phyloP scores from a whole-genome alignment of 2,888 invertebrate genomes.

The Acanthoscelides obtectus region DNA sequence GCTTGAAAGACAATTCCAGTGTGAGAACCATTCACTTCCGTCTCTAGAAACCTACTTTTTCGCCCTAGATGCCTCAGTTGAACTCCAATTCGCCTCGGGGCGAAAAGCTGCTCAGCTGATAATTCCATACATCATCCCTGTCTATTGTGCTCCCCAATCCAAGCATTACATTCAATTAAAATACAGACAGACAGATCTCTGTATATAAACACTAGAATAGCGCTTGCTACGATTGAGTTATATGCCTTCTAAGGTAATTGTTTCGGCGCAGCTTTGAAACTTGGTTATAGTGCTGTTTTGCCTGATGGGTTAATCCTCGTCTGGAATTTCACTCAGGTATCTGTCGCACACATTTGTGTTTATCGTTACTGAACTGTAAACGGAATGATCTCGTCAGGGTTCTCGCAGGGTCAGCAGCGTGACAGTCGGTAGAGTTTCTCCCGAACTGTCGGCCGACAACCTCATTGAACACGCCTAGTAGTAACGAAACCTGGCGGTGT shows the following conservation, averaged over 20 bases:
- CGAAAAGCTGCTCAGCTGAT: background rate
- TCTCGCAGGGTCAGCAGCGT: no score
- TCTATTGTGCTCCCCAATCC: background rate
- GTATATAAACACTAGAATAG: background rate
- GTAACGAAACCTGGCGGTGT: no score
- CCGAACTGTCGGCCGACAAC: no score
- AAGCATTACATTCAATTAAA: background rate
- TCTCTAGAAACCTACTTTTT: no score
- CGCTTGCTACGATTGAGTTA: background rate
- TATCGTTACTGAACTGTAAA: background rate
- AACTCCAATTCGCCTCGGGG: background rate
- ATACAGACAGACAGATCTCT: background rate
- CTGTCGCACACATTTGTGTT: background rate
- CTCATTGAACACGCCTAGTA: no score
- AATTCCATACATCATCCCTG: background rate
- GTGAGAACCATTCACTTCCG: no score
- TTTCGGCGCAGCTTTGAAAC: background rate
- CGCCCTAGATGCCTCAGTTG: no score
- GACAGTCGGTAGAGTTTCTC: no score
- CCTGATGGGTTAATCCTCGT: background rate
- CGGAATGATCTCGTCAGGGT: background rate
- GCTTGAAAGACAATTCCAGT: no score
- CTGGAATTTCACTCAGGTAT: background rate
- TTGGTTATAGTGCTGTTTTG: background rate
- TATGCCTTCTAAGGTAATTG: background rate